phyloP scores from a whole-genome alignment of 92 coral and sea anemone genomes.

The Scolanthus callimorphus region DNA sequence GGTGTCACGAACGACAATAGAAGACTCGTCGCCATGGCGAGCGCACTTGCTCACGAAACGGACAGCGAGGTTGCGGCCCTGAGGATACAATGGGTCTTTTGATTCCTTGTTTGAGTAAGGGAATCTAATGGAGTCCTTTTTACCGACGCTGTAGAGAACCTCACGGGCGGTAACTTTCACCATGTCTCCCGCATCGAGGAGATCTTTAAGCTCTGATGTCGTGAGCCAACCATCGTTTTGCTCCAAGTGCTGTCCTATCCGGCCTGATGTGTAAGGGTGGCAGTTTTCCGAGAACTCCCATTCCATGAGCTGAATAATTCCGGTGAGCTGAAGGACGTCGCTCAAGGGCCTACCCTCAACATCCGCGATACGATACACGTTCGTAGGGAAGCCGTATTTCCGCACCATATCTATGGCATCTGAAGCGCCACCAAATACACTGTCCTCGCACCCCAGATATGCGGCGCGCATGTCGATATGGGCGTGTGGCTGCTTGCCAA shows the following conservation, averaged over 20 bases:
- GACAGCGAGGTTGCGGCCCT: too few relatives aligned
- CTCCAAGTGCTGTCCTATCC: constrained; percentile 24
- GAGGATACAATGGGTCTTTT: too few relatives aligned
- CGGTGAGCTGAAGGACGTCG: constrained; percentile 33
- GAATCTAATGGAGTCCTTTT: background rate
- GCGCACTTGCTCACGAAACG: constrained; percentile 39
- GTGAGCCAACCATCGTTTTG: constrained; percentile 22
- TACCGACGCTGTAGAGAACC: constrained; percentile 24
- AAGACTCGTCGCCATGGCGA: constrained; percentile 9
- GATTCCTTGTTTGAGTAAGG: too few relatives aligned
- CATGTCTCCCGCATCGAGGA: constrained; percentile 11
- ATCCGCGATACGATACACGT: constrained; percentile 7
- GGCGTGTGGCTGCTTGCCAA: constrained; percentile 11
- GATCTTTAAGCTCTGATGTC: constrained; percentile 20
- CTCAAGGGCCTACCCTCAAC: constrained; percentile 34
- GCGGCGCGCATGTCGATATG: constrained; percentile 9
- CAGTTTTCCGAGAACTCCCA: constrained; percentile 24
- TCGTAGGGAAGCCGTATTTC: constrained; percentile 4
- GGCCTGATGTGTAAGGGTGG: constrained; percentile 19
- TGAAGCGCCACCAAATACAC: constrained; percentile 1
- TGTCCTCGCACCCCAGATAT: background rate
- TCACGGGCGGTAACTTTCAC: constrained; percentile 4
- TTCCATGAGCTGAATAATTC: constrained; percentile 17
- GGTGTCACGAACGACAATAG: constrained; percentile 13
- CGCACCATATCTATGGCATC: constrained; percentile 32